Evolutionary conservation across 2,888 invertebrate genomes (phyloP).

Genomic region (Phymatocera aterrima): DNA sequence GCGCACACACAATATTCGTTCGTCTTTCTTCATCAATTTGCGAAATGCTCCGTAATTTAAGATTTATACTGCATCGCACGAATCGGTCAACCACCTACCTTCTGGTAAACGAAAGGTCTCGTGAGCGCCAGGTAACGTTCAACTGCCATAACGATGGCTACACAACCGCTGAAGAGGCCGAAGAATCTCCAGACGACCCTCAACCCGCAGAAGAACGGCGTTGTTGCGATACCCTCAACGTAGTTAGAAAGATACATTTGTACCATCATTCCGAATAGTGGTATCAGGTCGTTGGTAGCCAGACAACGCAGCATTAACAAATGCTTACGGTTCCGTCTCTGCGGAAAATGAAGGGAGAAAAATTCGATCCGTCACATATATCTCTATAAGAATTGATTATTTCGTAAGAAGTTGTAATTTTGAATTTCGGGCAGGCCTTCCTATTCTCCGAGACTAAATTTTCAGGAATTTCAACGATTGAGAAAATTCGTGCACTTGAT

Average conservation of each 20-base stretch:
- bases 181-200: conserved; percentile 88
- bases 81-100: conserved; percentile 77
- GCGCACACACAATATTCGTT: no score
- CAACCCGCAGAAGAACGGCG: conserved; percentile 79
- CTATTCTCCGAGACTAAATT: no score
- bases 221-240: conserved; percentile 73
- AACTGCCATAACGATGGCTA: conserved; percentile 91
- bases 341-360: conserved; percentile 47
- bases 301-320: conserved; percentile 87
- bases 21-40: no score
- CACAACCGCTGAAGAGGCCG: conserved; percentile 91
- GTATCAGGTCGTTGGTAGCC: conserved; percentile 87
- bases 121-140: conserved; percentile 92
- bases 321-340: conserved; percentile 87
- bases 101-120: conserved; percentile 91
- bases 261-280: conserved; percentile 86
- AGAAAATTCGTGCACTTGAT: no score
- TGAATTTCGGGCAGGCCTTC: no score
- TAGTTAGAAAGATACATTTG: conserved; percentile 79
- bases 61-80: neutral
- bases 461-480: no score
- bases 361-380: no score
- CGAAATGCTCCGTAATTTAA: neutral
- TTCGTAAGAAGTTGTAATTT: neutral
- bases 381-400: no score